Evolutionary conservation across 1,140 invertebrate genomes (phyloP).

Genomic region (Gonioctena quinquepunctata): DNA sequence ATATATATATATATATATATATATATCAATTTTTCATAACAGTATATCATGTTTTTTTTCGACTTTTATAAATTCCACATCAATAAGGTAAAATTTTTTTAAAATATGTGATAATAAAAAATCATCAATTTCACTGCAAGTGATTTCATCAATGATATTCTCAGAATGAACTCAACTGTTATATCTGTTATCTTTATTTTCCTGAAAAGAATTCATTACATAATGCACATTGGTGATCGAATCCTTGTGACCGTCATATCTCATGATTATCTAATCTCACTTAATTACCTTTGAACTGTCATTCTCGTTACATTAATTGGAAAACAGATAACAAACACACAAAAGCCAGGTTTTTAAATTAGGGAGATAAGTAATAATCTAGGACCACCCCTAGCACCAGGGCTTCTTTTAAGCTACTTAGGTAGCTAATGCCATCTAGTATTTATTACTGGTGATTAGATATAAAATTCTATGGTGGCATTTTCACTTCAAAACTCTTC

Average conservation of each 20-base stretch:
- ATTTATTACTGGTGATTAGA: constrained; percentile 2
- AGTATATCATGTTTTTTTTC: no score
- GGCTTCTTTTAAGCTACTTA: constrained; percentile 4
- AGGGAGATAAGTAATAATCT: constrained; percentile 3
- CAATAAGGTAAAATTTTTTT: no score
- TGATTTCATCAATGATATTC: no score
- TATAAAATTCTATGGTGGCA: not conserved
- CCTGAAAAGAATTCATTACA: no score
- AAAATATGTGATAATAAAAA: no score
- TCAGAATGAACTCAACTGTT: no score
- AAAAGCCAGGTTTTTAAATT: constrained; percentile 8
- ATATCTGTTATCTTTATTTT: no score
- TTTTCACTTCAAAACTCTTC: not conserved
- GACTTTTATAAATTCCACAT: no score
- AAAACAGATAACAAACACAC: constrained; percentile 11
- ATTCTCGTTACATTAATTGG: constrained; percentile 4
- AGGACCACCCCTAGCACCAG: constrained; percentile 3
- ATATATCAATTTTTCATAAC: no score
- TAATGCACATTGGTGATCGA: not conserved
- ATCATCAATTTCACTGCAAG: no score
- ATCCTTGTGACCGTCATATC: not conserved
- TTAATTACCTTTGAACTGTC: constrained; percentile 5
- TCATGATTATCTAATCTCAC: constrained; percentile 1
- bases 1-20: no score
- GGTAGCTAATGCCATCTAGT: constrained; percentile 5